These are phyloP conservation scores for Tenthredo distinguenda DNA, from an alignment of 2,888 invertebrate genomes.

Conservation along the genomic window DNA sequence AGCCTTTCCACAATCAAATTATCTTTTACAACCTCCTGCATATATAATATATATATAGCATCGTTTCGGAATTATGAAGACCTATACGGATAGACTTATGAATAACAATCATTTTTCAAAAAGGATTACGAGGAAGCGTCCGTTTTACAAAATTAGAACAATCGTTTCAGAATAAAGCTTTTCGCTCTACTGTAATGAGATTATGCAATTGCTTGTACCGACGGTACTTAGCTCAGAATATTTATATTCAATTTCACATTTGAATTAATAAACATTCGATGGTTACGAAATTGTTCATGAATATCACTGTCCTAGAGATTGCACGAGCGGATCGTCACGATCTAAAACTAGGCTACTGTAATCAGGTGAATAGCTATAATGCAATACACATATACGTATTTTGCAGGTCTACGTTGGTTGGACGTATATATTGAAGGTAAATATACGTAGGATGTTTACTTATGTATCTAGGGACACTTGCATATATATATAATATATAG, in stretches of 20 bases:
- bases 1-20: not conserved
- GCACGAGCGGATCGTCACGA: not conserved
- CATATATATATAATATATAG: too few relatives aligned
- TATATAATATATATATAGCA: not conserved
- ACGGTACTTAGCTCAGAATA: not conserved
- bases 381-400: not conserved
- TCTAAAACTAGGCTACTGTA: not conserved
- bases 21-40: not conserved
- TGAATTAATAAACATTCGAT: too few relatives aligned
- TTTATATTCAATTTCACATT: not conserved
- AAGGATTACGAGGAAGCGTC: not conserved
- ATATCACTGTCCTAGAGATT: not conserved
- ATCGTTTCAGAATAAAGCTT: not conserved
- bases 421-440: not conserved
- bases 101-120: too few relatives aligned
- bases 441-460: not conserved
- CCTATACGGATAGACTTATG: not conserved
- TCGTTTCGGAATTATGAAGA: not conserved
- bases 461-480: not conserved
- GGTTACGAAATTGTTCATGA: not conserved
- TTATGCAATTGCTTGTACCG: not conserved
- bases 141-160: not conserved
- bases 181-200: not conserved
- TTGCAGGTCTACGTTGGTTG: not conserved
- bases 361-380: not conserved